phyloP scores from a whole-genome alignment of 2,797 vertebrate species.

The Potorous gilbertii region DNA sequence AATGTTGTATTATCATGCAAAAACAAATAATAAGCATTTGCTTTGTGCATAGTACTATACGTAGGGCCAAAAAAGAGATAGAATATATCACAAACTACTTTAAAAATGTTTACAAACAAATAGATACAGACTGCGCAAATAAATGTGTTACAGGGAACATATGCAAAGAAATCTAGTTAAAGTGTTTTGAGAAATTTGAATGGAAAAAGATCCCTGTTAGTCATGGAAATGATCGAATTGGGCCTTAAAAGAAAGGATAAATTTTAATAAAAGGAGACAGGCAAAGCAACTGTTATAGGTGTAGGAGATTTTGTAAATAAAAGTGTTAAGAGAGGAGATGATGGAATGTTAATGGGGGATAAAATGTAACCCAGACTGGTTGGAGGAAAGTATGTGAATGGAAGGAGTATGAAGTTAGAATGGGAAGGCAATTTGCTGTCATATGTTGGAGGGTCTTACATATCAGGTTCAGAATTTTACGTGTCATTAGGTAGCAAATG shows the following conservation, averaged over 20 bases:
- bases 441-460: neutral
- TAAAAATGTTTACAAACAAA: no score
- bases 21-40: no score
- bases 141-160: no score
- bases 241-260: neutral
- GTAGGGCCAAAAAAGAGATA: no score
- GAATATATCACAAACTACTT: no score
- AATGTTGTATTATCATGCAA: no score
- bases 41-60: no score
- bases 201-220: neutral
- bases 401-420: neutral
- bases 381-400: neutral
- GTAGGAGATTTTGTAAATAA: neutral
- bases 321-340: neutral
- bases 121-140: no score
- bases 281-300: neutral
- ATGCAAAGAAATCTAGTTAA: neutral
- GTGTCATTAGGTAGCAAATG: neutral
- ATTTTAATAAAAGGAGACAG: neutral
- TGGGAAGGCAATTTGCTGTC: neutral
- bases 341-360: neutral
- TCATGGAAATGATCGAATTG: neutral
- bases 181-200: neutral
- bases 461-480: neutral
- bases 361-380: neutral